Percentiles rank a stretch among this genome's conserved stretches.
These are phyloP conservation scores for Nesogale talazaci DNA, from an alignment of 2,113 vertebrate species.

Conservation along the genomic window DNA sequence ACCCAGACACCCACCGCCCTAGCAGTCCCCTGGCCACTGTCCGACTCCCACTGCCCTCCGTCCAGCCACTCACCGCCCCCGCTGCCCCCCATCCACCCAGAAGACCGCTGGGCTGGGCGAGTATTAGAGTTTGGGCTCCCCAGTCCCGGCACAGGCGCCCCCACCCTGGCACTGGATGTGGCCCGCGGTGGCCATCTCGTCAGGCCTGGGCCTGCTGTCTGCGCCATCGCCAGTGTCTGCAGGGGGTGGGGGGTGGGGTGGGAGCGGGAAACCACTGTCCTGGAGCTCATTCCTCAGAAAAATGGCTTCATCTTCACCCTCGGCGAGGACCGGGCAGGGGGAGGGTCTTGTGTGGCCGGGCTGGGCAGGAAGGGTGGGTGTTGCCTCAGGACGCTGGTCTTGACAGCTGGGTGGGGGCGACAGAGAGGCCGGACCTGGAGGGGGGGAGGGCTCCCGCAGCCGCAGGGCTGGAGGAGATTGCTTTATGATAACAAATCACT, in stretches of 20 bases:
- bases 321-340: slow-evolving; percentile 7
- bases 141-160: neutral
- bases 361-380: neutral
- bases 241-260: accelerated
- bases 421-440: slow-evolving; percentile 47
- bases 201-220: neutral
- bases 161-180: accelerated
- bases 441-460: slow-evolving; percentile 73
- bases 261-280: too few relatives aligned
- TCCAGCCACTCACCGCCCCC: neutral
- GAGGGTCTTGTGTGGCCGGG: neutral
- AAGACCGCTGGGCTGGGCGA: neutral
- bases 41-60: neutral
- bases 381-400: too few relatives aligned
- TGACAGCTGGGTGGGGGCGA: neutral
- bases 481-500: slow-evolving; percentile 87
- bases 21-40: neutral
- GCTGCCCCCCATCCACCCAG: neutral
- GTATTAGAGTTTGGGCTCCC: neutral
- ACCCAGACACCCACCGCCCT: neutral
- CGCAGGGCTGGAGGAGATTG: slow-evolving; percentile 79
- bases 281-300: slow-evolving; percentile 72
- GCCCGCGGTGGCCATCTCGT: neutral
- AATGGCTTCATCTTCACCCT: slow-evolving; percentile 75
- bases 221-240: neutral